These are phyloP conservation scores for Silurus meridionalis DNA, from an alignment of 2,113 vertebrate species.

Conservation along the genomic window DNA sequence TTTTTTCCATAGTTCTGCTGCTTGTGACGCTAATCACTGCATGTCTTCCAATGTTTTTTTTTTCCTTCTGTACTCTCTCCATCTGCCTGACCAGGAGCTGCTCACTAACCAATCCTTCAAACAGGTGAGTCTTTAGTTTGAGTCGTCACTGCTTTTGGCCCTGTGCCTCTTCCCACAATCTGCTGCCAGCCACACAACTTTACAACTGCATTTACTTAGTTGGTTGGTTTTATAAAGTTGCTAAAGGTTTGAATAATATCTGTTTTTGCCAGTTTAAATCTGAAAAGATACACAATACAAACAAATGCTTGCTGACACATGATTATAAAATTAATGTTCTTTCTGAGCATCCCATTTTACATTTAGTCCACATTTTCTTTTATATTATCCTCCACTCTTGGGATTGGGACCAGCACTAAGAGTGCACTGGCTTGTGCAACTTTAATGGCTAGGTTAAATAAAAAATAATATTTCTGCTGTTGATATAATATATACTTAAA, in stretches of 20 bases:
- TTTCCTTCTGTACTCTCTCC: conserved; percentile 76
- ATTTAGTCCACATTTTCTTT: too few relatives aligned
- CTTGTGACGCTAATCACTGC: conserved; percentile 72
- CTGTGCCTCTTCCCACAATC: not conserved
- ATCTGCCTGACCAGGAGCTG: conserved; percentile 88
- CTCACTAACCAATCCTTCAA: conserved; percentile 92
- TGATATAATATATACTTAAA: not conserved
- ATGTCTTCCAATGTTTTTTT: conserved; percentile 85
- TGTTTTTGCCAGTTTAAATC: too few relatives aligned
- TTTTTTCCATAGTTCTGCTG: conserved; percentile 46
- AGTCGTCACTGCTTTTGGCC: not conserved
- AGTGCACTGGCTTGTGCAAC: too few relatives aligned
- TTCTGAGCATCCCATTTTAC: too few relatives aligned
- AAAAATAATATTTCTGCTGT: not conserved
- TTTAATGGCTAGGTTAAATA: too few relatives aligned
- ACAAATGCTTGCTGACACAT: too few relatives aligned
- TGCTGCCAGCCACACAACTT: conserved; percentile 23
- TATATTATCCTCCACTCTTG: too few relatives aligned
- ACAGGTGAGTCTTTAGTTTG: conserved; percentile 82
- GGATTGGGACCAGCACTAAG: too few relatives aligned
- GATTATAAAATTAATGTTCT: too few relatives aligned
- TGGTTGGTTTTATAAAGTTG: not conserved
- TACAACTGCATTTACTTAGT: not conserved
- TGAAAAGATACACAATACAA: too few relatives aligned
- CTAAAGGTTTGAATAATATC: not conserved